Evolutionary conservation across 2,797 vertebrate genomes (phyloP), one percentile per base, ranked within the genome.

Genomic region (Gadopsis marmoratus): DNA sequence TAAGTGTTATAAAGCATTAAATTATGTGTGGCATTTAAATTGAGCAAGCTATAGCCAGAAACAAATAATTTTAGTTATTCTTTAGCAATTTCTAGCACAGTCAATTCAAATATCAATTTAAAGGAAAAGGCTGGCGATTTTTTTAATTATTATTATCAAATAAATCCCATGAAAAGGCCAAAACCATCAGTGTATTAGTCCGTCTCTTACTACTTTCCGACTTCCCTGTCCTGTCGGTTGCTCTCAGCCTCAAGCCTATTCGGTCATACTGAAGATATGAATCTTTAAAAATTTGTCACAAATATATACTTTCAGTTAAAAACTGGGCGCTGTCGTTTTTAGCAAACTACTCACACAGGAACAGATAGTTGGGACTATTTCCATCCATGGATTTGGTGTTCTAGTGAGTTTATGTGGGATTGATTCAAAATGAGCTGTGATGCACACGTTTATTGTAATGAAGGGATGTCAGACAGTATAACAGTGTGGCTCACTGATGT

Each of bases 401-500:
- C 8, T 1, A 19, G 4, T 64, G 3, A 35, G 41, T 12, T 45
- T 69, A 29, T 63, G 23, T 29, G 21, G 17, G n/a, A 47, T 66
- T 47, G 35, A 50, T 70, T 66, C 4, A 53, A 62, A 69, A 79
- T 41, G 2, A 69, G 43, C 56, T 35, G 33, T 53, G 21, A 48
- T 53, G 60, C 43, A 51, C 4, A 41, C 14, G 11, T 75, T 69
- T 59, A 61, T 67, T 2, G 4, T 63, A 64, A 70, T 70, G 21
- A 64, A 48, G 33, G 16, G 13, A 47, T 50, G 61, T 72, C 54
- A 53, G 21, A 66, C 16, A 47, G 39, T 47, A 29, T 31, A 65
- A 70, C 53, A 71, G 23, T 19, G 9, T 55, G 51, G 19, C 39
- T 65, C 61, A 71, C 19, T 72, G 17, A 29, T 53, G 53, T 78